Percentiles rank a stretch among this genome's conserved stretches.
These are phyloP conservation scores for Scomber japonicus DNA, from an alignment of 2,113 vertebrate species.

Conservation along the genomic window DNA sequence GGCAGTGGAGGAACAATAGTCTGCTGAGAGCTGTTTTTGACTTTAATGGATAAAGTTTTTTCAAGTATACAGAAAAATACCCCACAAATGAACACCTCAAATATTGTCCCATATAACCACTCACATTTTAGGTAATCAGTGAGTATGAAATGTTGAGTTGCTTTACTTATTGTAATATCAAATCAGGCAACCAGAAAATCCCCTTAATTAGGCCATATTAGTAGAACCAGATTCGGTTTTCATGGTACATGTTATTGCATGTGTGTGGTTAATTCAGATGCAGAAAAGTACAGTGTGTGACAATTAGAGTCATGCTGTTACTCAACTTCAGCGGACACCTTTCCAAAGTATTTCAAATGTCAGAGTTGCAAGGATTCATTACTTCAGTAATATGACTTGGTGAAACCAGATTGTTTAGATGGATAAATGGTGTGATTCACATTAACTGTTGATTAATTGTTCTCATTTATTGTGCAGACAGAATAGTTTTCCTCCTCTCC, in stretches of 20 bases:
- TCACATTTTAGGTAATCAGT: constrained; percentile 6
- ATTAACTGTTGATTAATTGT: constrained; percentile 85
- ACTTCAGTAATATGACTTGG: constrained; percentile 65
- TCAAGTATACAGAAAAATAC: not conserved
- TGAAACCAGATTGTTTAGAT: constrained; percentile 78
- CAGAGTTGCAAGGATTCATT: constrained; percentile 66
- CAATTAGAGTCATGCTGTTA: constrained; percentile 43
- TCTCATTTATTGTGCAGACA: constrained; percentile 78
- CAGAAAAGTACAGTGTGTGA: constrained; percentile 40
- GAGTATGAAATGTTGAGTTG: not conserved
- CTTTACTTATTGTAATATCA: constrained; percentile 10
- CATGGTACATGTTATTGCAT: constrained; percentile 38
- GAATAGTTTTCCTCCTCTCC: constrained; percentile 69
- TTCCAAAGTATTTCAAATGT: constrained; percentile 61
- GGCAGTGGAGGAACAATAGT: not conserved
- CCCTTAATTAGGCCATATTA: constrained; percentile 52
- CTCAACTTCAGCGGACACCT: constrained; percentile 58
- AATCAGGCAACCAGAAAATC: constrained; percentile 34
- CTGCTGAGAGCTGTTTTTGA: not conserved
- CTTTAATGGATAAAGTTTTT: not conserved
- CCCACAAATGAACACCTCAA: no score
- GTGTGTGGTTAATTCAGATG: constrained; percentile 53
- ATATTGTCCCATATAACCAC: not conserved
- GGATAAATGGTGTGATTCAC: constrained; percentile 76
- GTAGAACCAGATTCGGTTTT: constrained; percentile 58